Percentiles rank a stretch among this genome's conserved stretches.
phyloP scores from a whole-genome alignment of 2,113 vertebrate species.

The Trachemys scripta region DNA sequence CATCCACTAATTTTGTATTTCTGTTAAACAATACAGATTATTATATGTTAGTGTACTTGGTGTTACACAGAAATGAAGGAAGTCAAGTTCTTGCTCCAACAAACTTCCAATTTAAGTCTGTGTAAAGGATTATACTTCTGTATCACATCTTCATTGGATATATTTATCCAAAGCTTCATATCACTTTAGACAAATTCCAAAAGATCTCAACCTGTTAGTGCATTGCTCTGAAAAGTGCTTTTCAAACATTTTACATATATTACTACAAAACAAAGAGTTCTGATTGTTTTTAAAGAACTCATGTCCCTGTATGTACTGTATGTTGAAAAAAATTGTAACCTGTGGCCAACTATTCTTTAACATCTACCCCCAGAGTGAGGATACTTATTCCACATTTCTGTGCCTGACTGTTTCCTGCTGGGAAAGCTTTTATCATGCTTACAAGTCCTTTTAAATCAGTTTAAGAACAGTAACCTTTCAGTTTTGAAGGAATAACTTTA shows the following conservation, averaged over 20 bases:
- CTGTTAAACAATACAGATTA: background rate
- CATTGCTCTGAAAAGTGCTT: background rate
- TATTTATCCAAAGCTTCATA: background rate
- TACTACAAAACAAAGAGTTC: background rate
- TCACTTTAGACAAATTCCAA: background rate
- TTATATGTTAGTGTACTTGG: background rate
- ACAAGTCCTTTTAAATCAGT: conserved; percentile 10
- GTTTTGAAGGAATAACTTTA: conserved; percentile 7
- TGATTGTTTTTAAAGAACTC: background rate
- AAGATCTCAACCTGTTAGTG: rapidly evolving
- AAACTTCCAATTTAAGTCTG: background rate
- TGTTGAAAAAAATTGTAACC: background rate
- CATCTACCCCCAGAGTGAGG: background rate
- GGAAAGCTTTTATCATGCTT: conserved; percentile 15
- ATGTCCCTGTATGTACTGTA: background rate
- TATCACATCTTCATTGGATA: background rate
- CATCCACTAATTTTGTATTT: conserved; percentile 4
- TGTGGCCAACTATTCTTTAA: background rate
- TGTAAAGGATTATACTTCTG: background rate
- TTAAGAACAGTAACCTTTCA: conserved; percentile 1
- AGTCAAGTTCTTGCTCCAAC: background rate
- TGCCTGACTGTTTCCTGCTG: background rate
- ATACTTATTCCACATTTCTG: background rate
- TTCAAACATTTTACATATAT: background rate
- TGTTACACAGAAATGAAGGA: conserved; percentile 2